phyloP scores from a whole-genome alignment of 2,797 vertebrate genomes.

The Pseudomugil gertrudae region DNA sequence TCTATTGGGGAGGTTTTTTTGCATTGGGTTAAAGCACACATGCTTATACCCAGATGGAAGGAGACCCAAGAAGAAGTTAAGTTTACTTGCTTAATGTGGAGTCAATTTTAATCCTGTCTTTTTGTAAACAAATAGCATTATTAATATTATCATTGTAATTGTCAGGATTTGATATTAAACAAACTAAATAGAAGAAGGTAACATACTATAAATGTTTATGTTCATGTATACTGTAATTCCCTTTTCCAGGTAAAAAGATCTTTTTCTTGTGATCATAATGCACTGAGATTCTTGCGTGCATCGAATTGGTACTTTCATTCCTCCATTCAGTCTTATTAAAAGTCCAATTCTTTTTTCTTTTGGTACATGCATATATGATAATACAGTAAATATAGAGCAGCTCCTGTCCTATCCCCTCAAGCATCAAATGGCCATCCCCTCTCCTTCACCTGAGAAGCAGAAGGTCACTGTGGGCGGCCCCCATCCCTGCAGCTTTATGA shows the following conservation, averaged over 20 bases:
- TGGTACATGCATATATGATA: conserved; percentile 13
- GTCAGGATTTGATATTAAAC: no score
- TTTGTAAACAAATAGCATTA: conserved; percentile 2
- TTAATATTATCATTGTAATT: no score
- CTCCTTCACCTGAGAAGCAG: conserved; percentile 81
- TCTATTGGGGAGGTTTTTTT: conserved; percentile 58
- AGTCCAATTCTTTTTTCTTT: conserved; percentile 13
- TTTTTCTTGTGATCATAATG: no score
- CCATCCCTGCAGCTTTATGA: conserved; percentile 81
- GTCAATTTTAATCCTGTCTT: neutral
- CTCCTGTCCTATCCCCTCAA: conserved; percentile 29
- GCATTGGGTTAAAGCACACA: conserved; percentile 33
- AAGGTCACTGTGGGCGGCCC: conserved; percentile 78
- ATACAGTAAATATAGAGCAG: conserved; percentile 27
- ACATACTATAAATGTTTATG: no score
- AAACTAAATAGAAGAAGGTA: no score
- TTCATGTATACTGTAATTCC: no score
- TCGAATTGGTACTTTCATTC: neutral
- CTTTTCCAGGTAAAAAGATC: no score
- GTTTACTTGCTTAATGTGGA: neutral
- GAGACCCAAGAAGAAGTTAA: neutral
- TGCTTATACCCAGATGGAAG: conserved; percentile 14
- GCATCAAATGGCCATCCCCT: conserved; percentile 66
- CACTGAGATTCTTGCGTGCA: neutral
- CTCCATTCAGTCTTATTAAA: conserved; percentile 2